Evolutionary conservation across 2,113 vertebrate genomes (phyloP), one percentile per base, ranked within the genome.

Genomic region (Gymnobelideus leadbeateri): DNA sequence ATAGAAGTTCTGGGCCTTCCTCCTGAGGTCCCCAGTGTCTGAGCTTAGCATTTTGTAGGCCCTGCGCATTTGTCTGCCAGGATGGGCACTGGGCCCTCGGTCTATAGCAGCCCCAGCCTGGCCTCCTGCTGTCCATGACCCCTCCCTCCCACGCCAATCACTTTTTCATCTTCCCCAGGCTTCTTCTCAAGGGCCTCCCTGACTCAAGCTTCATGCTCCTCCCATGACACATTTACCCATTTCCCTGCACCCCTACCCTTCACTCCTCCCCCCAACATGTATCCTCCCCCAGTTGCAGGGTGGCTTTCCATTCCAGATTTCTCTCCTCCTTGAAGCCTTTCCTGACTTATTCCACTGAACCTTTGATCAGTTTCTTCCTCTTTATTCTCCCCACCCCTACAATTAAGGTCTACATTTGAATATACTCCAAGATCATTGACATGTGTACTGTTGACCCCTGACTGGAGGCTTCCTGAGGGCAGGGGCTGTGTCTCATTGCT

Each of bases 201-300:
- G 47, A 92, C 51, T 51, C 84, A 89, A 90, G 89, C 92, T 68
- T 91, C 37, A 46, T 19, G 89, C 51, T 95, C 51, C 95, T 95
- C 91, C 28, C 8, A 9, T 31, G n/a, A 52, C 52, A 23, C 26
- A 8, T 49, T 24, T 43, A 14, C 61, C 24, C 55, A 10, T 47
- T 94, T 92, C 51, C 90, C 46, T 61, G 11, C 37, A 51, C n/a
- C 43, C 68, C 51, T 49, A 77, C 37, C 37, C 37, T 43, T 4
- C 61, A 9, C 55, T 53, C 90, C 51, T 43, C 49, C n/a, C 2
- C 2, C 25, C 2, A 8, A 68, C 14, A 61, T 37, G 28, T 11
- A 43, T 51, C 89, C 93, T 61, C 90, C 25, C 25, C 21, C 31
- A 12, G 89, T 47, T 19, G 12, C 14, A 47, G 37, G 90, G 52